phyloP scores from a whole-genome alignment of 2,888 invertebrate species.

The Ormyrus thymus region DNA sequence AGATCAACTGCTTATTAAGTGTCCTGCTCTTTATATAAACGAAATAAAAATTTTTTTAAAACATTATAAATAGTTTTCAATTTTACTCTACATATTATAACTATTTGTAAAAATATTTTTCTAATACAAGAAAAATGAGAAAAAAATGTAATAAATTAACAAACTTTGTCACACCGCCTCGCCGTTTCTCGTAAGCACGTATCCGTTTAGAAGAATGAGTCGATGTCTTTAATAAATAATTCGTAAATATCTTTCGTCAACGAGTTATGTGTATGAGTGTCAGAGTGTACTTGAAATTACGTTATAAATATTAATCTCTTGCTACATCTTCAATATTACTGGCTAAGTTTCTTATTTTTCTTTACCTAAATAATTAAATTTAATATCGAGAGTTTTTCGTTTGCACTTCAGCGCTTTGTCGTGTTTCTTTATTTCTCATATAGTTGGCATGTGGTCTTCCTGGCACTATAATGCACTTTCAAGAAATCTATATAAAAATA shows the following conservation, averaged over 20 bases:
- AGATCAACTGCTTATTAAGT: too few species aligned
- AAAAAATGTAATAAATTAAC: neutral
- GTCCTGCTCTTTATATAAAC: too few species aligned
- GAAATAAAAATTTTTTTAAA: too few species aligned
- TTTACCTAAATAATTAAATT: conserved; percentile 35
- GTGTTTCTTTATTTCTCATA: conserved; percentile 19
- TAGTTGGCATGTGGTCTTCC: conserved; percentile 67
- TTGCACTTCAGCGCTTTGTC: conserved; percentile 44
- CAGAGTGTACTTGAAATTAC: conserved; percentile 6
- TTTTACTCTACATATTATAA: too few species aligned
- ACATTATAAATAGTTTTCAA: too few species aligned
- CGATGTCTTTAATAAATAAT: neutral
- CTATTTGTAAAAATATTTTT: too few species aligned
- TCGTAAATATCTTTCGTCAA: neutral
- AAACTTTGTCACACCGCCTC: neutral
- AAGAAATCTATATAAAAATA: conserved; percentile 74
- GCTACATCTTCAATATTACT: conserved; percentile 19
- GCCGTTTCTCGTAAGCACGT: conserved; percentile 20
- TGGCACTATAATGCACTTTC: conserved; percentile 73
- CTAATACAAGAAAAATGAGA: neutral
- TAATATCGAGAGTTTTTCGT: conserved; percentile 59
- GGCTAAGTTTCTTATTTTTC: conserved; percentile 10
- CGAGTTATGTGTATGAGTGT: neutral
- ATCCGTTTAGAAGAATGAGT: conserved; percentile 31
- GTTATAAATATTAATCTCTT: conserved; percentile 30